Evolutionary conservation across 2,113 vertebrate genomes (phyloP).

Genomic region (Hemichromis elongatus): DNA sequence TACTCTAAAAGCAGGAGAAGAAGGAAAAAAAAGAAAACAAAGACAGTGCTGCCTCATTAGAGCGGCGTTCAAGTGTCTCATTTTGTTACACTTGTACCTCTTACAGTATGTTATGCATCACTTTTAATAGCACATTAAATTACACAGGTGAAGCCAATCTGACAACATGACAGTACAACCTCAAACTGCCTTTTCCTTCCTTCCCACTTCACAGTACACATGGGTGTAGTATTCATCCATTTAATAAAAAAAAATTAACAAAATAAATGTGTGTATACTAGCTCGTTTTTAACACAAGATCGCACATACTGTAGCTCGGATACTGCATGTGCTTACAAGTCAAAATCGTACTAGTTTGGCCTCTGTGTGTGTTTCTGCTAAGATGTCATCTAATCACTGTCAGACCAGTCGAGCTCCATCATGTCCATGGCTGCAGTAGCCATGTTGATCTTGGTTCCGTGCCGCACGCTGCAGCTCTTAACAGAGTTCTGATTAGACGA

Average conservation of each 20-base stretch:
- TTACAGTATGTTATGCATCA: conserved; percentile 54
- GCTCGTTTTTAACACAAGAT: conserved; percentile 25
- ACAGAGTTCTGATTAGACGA: conserved; percentile 93
- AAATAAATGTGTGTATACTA: conserved; percentile 38
- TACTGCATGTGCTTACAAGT: conserved; percentile 23
- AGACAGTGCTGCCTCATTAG: conserved; percentile 38
- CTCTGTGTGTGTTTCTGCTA: background rate
- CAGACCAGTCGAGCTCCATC: conserved; percentile 91
- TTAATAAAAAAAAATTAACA: conserved; percentile 45
- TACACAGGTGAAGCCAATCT: conserved; percentile 58
- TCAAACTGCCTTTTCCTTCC: conserved; percentile 9
- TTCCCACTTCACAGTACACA: conserved; percentile 55
- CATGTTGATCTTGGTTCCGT: conserved; percentile 93
- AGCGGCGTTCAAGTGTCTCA: conserved; percentile 43
- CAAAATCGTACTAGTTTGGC: conserved; percentile 38
- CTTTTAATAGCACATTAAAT: conserved; percentile 49
- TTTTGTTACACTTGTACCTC: conserved; percentile 52
- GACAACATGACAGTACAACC: conserved; percentile 32
- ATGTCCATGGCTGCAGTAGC: conserved; percentile 81
- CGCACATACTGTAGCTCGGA: conserved; percentile 34
- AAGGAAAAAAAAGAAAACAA: background rate
- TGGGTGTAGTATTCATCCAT: conserved; percentile 25
- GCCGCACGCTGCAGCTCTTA: conserved; percentile 90
- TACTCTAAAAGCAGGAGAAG: conserved; percentile 33
- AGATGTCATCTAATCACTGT: conserved; percentile 74